Percentiles rank a stretch among this genome's conserved stretches.
Conservation (phyloP, 1,140 invertebrate genomes). For the Heliconius hermathena region DNA sequence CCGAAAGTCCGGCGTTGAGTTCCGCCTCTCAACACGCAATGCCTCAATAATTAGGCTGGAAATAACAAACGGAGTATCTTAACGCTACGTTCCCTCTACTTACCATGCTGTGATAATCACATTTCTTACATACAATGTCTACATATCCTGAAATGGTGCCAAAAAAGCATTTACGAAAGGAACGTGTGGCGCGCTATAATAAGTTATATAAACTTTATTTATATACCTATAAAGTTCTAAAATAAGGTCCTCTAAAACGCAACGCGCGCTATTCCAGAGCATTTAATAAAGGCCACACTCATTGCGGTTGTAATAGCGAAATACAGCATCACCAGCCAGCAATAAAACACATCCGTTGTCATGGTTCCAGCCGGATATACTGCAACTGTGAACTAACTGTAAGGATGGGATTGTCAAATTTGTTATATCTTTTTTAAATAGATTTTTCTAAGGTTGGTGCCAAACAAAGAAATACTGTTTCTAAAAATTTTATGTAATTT, state of each 20-base stretch:
- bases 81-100: no score
- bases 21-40: no score
- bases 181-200: not conserved
- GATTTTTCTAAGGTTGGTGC: not conserved
- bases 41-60: no score
- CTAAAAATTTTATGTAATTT: no score
- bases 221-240: slow-evolving; percentile 1
- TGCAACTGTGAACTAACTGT: not conserved
- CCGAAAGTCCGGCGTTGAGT: no score
- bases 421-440: not conserved
- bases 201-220: slow-evolving; percentile 1
- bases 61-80: no score
- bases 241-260: slow-evolving; percentile 16
- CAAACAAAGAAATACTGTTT: no score
- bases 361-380: not conserved
- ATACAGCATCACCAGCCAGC: slow-evolving; percentile 44
- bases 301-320: slow-evolving; percentile 47
- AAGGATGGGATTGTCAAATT: not conserved
- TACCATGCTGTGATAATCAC: not conserved
- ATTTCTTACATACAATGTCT: not conserved
- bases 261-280: slow-evolving; percentile 17
- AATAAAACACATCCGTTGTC: slow-evolving; percentile 45
- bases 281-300: slow-evolving; percentile 48
- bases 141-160: not conserved
- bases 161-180: not conserved